These are phyloP conservation scores for Fratercula arctica DNA, from an alignment of 2,797 vertebrate species.

Conservation along the genomic window DNA sequence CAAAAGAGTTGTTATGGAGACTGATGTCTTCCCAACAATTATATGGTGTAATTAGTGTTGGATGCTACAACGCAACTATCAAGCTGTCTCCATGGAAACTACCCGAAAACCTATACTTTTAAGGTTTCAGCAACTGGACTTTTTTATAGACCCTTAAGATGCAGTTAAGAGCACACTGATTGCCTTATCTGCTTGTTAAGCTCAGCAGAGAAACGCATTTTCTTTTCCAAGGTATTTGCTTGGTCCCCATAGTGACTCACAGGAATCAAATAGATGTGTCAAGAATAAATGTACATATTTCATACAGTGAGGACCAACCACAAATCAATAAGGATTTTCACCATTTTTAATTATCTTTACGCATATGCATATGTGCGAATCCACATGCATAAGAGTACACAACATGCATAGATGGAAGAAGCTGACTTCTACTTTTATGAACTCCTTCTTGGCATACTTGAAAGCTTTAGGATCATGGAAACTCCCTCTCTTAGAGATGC, in stretches of 20 bases:
- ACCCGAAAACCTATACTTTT: conserved; percentile 34
- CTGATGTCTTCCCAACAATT: conserved; percentile 54
- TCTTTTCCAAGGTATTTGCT: not conserved
- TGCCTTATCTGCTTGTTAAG: conserved; percentile 36
- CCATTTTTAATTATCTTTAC: not conserved
- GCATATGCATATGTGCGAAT: not conserved
- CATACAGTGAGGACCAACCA: not conserved
- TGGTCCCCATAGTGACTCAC: not conserved
- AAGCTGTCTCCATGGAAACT: conserved; percentile 70
- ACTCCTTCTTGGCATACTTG: not conserved
- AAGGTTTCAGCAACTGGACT: conserved; percentile 39
- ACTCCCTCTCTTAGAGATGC: not conserved
- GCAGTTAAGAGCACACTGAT: conserved; percentile 31
- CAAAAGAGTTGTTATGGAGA: conserved; percentile 69
- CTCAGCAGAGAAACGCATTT: not conserved
- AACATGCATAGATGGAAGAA: not conserved
- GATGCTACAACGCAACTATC: conserved; percentile 54
- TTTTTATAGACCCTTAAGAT: conserved; percentile 43
- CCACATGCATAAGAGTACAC: not conserved
- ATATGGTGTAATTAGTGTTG: conserved; percentile 66
- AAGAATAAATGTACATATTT: not conserved
- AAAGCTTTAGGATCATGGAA: not conserved
- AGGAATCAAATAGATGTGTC: not conserved
- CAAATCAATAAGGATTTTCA: not conserved
- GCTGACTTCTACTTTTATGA: not conserved